These are phyloP conservation scores for Lethocerus indicus DNA, from an alignment of 1,140 invertebrate genomes.

Conservation along the genomic window DNA sequence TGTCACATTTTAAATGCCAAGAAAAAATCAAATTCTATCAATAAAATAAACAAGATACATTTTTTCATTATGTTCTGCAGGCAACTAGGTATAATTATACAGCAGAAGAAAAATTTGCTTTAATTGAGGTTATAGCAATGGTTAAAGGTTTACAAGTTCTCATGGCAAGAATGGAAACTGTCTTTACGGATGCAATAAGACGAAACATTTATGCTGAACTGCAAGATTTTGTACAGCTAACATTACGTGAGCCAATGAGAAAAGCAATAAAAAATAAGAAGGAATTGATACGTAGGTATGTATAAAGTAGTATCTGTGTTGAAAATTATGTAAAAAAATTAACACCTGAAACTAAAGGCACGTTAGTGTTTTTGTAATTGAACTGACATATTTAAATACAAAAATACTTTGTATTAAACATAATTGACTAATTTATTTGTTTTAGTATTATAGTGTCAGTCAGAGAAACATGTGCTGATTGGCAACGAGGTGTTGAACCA, in stretches of 20 bases:
- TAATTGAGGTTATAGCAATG: constrained; percentile 98
- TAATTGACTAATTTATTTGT: neutral
- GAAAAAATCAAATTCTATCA: no score
- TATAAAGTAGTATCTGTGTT: neutral
- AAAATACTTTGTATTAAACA: no score
- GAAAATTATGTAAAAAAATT: neutral
- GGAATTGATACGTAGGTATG: constrained; percentile 77
- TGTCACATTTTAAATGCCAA: no score
- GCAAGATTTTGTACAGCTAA: constrained; percentile 92
- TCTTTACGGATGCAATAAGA: constrained; percentile 90
- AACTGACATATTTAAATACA: no score
- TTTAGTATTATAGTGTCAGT: constrained; percentile 83
- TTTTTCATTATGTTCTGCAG: no score
- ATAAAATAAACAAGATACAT: no score
- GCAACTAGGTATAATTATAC: constrained; percentile 97
- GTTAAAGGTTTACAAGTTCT: constrained; percentile 96
- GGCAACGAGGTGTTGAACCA: constrained; percentile 82
- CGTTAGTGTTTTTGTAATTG: neutral
- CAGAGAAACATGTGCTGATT: constrained; percentile 91
- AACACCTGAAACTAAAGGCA: neutral
- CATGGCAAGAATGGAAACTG: constrained; percentile 94
- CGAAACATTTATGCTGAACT: constrained; percentile 91
- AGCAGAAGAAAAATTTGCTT: constrained; percentile 92
- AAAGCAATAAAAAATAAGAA: constrained; percentile 98
- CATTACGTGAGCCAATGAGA: constrained; percentile 76